phyloP scores from a whole-genome alignment of 2,113 vertebrate species.

The Parus major region DNA sequence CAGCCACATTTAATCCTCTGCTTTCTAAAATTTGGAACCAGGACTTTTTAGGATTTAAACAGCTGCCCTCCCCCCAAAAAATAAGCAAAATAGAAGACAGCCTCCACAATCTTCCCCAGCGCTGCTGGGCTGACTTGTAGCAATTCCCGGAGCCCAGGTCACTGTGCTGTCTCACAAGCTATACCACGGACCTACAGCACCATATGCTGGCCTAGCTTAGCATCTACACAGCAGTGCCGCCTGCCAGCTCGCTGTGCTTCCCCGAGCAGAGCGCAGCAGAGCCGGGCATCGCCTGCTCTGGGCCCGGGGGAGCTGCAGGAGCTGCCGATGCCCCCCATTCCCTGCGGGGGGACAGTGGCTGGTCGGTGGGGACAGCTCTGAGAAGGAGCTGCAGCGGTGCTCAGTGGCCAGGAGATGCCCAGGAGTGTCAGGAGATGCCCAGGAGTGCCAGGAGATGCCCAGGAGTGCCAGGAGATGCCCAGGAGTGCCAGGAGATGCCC shows the following conservation, averaged over 20 bases:
- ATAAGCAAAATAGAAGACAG: background rate
- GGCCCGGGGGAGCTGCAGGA: background rate
- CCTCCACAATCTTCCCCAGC: background rate
- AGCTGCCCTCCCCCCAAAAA: background rate
- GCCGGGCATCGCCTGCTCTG: background rate
- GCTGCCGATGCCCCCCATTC: accelerated
- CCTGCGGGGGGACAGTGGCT: accelerated
- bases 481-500: background rate
- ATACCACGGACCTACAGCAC: conserved; percentile 61
- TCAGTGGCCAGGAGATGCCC: too few relatives aligned
- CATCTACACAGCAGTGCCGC: conserved; percentile 9
- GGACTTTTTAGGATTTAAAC: background rate
- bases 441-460: too few relatives aligned
- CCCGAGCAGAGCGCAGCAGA: background rate
- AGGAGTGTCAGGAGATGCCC: background rate
- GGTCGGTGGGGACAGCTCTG: accelerated
- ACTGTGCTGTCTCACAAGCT: background rate
- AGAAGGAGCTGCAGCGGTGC: background rate
- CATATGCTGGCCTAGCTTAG: conserved; percentile 54
- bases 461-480: background rate
- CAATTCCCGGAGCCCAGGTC: background rate
- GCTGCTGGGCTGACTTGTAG: background rate
- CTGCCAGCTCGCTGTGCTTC: background rate
- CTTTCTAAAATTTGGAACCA: background rate
- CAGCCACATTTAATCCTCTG: background rate